These are phyloP conservation scores for Acestrorhynchus altus DNA, from an alignment of 2,797 vertebrate species.

Conservation along the genomic window DNA sequence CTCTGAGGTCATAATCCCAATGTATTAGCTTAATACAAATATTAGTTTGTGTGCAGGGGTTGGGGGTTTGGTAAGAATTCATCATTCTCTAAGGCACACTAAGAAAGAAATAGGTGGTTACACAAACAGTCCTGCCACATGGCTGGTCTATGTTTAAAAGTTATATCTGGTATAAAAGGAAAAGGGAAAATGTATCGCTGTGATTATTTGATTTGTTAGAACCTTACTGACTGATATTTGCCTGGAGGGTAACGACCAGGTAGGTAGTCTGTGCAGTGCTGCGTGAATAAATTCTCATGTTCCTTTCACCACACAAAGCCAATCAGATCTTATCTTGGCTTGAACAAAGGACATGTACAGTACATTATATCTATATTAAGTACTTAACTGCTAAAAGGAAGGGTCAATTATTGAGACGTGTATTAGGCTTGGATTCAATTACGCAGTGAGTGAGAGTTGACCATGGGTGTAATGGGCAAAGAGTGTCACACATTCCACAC, in stretches of 20 bases:
- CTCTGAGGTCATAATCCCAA: no score
- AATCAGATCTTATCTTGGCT: neutral
- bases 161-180: neutral
- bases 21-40: no score
- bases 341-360: neutral
- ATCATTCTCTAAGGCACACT: neutral
- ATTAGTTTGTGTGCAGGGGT: neutral
- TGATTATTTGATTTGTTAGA: neutral
- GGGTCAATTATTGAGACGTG: neutral
- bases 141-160: neutral
- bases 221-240: neutral
- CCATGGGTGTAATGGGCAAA: neutral
- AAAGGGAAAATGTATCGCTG: neutral
- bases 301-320: neutral
- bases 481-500: neutral
- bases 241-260: neutral
- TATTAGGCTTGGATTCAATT: neutral
- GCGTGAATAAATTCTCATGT: neutral
- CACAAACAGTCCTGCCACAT: neutral
- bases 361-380: neutral
- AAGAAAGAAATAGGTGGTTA: neutral
- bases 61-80: neutral
- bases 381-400: neutral
- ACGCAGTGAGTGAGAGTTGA: neutral
- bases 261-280: neutral